A percentile compares a stretch with the other conserved stretches of the same genome.
Conservation (phyloP, 2,113 vertebrate species). For the Rhinogobius similis region DNA sequence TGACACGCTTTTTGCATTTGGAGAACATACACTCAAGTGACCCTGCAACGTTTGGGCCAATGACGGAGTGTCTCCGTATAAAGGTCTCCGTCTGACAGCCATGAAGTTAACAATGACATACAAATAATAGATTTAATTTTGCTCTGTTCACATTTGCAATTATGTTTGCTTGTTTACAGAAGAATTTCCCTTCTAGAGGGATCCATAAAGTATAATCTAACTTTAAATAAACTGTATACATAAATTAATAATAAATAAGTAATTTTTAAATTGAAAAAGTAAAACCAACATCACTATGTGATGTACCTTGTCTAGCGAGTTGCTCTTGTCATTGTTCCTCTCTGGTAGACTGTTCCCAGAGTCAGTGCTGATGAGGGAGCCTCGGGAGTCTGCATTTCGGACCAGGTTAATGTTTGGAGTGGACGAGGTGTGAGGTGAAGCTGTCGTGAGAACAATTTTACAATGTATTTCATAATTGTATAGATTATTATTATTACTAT, state of each 20-base stretch:
- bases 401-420: constrained; percentile 91
- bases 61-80: constrained; percentile 86
- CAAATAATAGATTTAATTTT: constrained; percentile 30
- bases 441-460: constrained; percentile 63
- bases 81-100: constrained; percentile 82
- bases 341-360: constrained; percentile 90
- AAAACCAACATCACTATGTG: not conserved
- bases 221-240: too few relatives aligned
- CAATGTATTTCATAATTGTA: not conserved
- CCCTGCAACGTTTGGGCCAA: constrained; percentile 72
- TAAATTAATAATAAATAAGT: too few relatives aligned
- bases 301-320: constrained; percentile 93
- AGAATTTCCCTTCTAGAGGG: too few relatives aligned
- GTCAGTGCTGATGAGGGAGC: constrained; percentile 95
- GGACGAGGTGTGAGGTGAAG: constrained; percentile 89
- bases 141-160: not conserved
- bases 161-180: not conserved
- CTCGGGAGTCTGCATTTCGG: constrained; percentile 90
- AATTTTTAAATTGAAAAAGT: too few relatives aligned
- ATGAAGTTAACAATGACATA: constrained; percentile 65
- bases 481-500: not conserved
- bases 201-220: too few relatives aligned
- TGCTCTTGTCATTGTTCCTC: constrained; percentile 86
- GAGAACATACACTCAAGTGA: constrained; percentile 76
- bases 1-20: constrained; percentile 82